Percentiles rank a stretch among this genome's conserved stretches.
Conservation (phyloP, 2,113 vertebrate genomes). For the Alethe castanea region DNA sequence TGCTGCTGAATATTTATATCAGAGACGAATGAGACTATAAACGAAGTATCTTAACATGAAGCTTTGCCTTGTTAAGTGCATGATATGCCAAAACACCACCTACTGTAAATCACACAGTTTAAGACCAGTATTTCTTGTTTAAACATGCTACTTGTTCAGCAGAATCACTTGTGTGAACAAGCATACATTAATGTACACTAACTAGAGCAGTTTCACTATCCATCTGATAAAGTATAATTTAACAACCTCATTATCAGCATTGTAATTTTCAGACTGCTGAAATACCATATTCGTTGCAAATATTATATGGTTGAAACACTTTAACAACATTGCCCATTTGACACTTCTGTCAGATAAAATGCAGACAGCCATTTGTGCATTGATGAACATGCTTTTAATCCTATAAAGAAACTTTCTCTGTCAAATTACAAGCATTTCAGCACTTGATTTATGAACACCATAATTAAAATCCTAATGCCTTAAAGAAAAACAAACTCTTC, state of each 20-base stretch:
- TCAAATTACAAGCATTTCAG: slow-evolving; percentile 33
- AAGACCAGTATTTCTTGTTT: slow-evolving; percentile 79
- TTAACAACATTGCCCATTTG: slow-evolving; percentile 51
- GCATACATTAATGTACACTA: slow-evolving; percentile 68
- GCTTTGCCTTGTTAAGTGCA: slow-evolving; percentile 70
- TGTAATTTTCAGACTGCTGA: slow-evolving; percentile 72
- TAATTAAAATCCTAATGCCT: slow-evolving; percentile 35
- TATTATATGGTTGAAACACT: slow-evolving; percentile 47
- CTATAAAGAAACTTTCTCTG: slow-evolving; percentile 38
- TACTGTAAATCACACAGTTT: slow-evolving; percentile 75
- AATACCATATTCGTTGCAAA: slow-evolving; percentile 68
- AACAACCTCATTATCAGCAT: slow-evolving; percentile 71
- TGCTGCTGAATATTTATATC: slow-evolving; percentile 67
- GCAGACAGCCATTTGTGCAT: slow-evolving; percentile 15
- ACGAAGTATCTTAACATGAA: slow-evolving; percentile 72
- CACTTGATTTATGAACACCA: slow-evolving; percentile 32
- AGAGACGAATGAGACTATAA: slow-evolving; percentile 67
- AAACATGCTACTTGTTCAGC: slow-evolving; percentile 75
- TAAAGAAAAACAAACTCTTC: slow-evolving; percentile 17
- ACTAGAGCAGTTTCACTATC: slow-evolving; percentile 62
- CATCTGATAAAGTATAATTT: slow-evolving; percentile 75
- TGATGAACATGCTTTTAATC: slow-evolving; percentile 53
- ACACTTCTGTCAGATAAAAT: slow-evolving; percentile 55
- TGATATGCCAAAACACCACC: slow-evolving; percentile 77
- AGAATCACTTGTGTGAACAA: slow-evolving; percentile 78